Evolutionary conservation across 2,888 invertebrate genomes (phyloP), one percentile per base, ranked within the genome.

Genomic region (Troides helena): DNA sequence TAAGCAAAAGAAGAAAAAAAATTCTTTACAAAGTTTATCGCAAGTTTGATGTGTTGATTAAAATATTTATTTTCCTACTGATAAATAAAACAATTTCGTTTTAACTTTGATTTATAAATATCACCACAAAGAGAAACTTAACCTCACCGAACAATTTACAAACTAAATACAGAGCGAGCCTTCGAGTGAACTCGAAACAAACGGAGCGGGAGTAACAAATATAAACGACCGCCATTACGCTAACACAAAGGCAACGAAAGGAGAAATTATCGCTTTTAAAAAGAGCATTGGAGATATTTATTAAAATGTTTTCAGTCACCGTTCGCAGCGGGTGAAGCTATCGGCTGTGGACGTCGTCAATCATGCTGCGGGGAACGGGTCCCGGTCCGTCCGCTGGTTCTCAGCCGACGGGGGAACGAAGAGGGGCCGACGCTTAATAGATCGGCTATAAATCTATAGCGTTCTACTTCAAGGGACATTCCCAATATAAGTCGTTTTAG

Each of bases 241-340:
- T 79, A 81, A 82, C 77, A 78, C 80, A 78, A 81, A 79, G 76
- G 79, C 79, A 75, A 80, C 77, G 77, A 83, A 84, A 83, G 82
- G 82, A 85, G 83, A 81, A 86, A 88, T 90, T 89, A 90, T 88
- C 88, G 83, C 86, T 81, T 86, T 88, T 85, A 86, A 81, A 77
- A 77, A 75, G 74, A 76, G 75, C 76, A 78, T 76, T 72, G 74
- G 74, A 73, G 78, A 80, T 84, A 83, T 84, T 84, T 85, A 86
- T 87, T 85, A 81, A 83, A 83, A 81, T 79, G 80, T 80, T 79
- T 74, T 75, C 74, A 75, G 71, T 67, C 64, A 72, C 63, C 56
- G 69, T 70, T 74, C 86, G 73, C 85, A 84, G 85, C 87, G 80
- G 84, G 86, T 75, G 75, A 75, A 80, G 74, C 78, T 79, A 81